A percentile compares a stretch with the other conserved stretches of the same genome.
phyloP scores from a whole-genome alignment of 2,888 invertebrate species.

The Allophyes oxyacanthae region DNA sequence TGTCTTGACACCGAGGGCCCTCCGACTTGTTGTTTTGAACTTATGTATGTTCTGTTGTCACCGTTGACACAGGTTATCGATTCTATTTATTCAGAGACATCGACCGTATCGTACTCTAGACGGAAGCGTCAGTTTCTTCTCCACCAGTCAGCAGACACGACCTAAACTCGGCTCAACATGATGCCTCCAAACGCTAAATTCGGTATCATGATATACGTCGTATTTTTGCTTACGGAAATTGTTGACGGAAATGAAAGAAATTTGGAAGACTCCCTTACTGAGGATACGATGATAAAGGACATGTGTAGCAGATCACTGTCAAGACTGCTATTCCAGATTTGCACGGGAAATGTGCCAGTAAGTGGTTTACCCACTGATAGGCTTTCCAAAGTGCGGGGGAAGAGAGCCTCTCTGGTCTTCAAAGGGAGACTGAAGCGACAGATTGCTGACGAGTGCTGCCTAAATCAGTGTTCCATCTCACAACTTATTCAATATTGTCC shows the following conservation, averaged over 20 bases:
- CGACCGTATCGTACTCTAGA: slow-evolving; percentile 70
- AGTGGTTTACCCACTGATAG: slow-evolving; percentile 64
- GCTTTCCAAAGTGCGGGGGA: slow-evolving; percentile 66
- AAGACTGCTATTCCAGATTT: slow-evolving; percentile 69
- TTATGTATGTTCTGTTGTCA: slow-evolving; percentile 78
- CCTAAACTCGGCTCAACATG: slow-evolving; percentile 67
- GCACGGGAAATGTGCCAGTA: slow-evolving; percentile 66
- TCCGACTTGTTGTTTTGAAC: slow-evolving; percentile 86
- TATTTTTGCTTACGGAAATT: slow-evolving; percentile 65
- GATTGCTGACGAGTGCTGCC: slow-evolving; percentile 77
- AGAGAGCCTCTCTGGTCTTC: slow-evolving; percentile 68
- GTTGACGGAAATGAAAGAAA: slow-evolving; percentile 59
- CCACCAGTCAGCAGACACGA: slow-evolving; percentile 65
- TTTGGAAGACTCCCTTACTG: slow-evolving; percentile 53
- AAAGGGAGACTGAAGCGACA: slow-evolving; percentile 70
- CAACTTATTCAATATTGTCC: slow-evolving; percentile 81
- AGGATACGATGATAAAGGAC: slow-evolving; percentile 67
- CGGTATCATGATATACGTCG: slow-evolving; percentile 63
- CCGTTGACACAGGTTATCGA: slow-evolving; percentile 86
- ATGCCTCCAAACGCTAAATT: slow-evolving; percentile 61
- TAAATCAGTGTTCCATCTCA: slow-evolving; percentile 72
- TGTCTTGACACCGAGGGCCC: slow-evolving; percentile 72
- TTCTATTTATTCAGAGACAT: slow-evolving; percentile 80
- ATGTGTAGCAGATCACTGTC: slow-evolving; percentile 73
- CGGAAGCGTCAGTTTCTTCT: slow-evolving; percentile 79